Conservation (phyloP, 2,113 vertebrate genomes). For the Nettapus auritus region DNA sequence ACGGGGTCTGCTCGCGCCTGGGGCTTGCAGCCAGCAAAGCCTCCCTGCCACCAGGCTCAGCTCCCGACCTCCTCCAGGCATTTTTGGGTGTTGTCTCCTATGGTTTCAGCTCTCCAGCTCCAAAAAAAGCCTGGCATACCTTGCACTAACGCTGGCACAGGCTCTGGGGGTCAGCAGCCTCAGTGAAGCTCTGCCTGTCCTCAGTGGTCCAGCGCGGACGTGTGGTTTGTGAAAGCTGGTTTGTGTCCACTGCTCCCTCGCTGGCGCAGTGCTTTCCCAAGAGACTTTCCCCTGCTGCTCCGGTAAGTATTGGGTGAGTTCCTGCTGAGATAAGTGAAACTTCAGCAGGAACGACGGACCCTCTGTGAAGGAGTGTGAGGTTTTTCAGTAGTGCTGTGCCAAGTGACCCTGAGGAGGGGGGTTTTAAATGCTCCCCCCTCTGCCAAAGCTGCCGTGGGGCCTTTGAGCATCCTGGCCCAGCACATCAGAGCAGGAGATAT, state of each 20-base stretch:
- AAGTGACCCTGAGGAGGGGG: background rate
- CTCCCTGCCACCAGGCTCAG: background rate
- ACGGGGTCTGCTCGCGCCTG: background rate
- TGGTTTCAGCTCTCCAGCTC: background rate
- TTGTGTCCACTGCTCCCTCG: background rate
- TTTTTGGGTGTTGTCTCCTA: background rate
- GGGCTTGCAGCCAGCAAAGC: background rate
- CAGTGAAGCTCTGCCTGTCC: background rate
- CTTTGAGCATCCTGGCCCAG: background rate
- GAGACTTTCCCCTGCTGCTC: background rate
- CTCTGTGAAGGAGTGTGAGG: background rate
- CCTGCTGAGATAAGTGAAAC: rapidly evolving
- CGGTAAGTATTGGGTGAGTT: background rate
- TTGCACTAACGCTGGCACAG: background rate
- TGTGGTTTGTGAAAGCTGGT: background rate
- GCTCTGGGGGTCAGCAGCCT: background rate
- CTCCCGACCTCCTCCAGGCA: background rate
- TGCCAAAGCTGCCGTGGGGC: background rate
- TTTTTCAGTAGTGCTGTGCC: background rate
- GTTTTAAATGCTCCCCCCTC: background rate
- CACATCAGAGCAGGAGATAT: background rate
- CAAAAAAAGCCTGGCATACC: background rate
- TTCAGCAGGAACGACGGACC: rapidly evolving
- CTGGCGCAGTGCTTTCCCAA: no score
- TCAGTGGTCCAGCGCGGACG: background rate